Percentiles rank a stretch among this genome's conserved stretches.
Evolutionary conservation across 2,888 invertebrate genomes (phyloP).

Genomic region (Morinoia aosen): DNA sequence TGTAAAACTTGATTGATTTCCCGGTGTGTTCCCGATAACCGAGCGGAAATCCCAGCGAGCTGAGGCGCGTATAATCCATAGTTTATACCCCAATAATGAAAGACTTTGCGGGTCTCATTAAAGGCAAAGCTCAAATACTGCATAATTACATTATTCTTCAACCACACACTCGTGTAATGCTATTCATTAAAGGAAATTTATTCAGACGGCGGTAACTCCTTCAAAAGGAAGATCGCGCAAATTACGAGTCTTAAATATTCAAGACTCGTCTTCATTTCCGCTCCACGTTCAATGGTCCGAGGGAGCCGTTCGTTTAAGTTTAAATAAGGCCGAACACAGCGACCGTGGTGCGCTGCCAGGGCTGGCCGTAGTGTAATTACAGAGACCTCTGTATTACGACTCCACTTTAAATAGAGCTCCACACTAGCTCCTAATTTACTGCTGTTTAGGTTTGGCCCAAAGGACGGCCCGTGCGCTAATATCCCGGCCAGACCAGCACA

Average conservation of each 20-base stretch:
- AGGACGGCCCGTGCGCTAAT: neutral
- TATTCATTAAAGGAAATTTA: neutral
- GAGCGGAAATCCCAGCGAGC: neutral
- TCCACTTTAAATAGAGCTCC: constrained; percentile 28
- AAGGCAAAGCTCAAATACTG: neutral
- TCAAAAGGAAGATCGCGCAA: neutral
- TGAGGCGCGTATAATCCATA: neutral
- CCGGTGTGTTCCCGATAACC: neutral
- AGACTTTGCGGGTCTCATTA: neutral
- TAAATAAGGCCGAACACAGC: constrained; percentile 1
- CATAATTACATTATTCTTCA: neutral
- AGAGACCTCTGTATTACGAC: constrained; percentile 24
- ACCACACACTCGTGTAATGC: neutral
- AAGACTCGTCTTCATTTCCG: neutral
- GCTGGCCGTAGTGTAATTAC: constrained; percentile 31
- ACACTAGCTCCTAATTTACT: constrained; percentile 24
- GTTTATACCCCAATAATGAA: neutral
- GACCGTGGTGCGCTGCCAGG: neutral
- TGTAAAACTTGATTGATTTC: neutral
- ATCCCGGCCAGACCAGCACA: neutral
- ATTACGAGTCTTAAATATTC: constrained; percentile 5
- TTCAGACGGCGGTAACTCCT: neutral
- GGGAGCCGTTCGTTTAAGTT: neutral
- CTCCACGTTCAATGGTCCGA: neutral
- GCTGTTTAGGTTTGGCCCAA: constrained; percentile 8